Conservation (phyloP, 2,888 invertebrate genomes). For the Boloria selene region DNA sequence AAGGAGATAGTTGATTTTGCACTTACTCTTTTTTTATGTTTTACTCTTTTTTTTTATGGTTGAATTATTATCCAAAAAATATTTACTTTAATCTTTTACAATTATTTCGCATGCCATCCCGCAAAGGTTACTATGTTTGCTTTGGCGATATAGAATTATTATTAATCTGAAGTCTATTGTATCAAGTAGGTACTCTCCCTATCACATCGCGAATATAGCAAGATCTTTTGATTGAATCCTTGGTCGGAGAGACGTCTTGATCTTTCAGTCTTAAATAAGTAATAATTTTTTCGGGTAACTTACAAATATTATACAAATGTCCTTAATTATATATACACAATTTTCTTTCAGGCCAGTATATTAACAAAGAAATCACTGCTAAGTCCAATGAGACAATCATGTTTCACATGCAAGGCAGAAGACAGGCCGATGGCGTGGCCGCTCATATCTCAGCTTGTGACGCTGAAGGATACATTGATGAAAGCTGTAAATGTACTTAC, state of each 20-base stretch:
- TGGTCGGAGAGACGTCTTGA: no score
- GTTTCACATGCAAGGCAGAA: constrained; percentile 63
- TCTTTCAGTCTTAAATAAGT: no score
- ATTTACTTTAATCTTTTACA: not conserved
- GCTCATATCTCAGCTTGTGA: constrained; percentile 56
- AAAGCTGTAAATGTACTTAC: constrained; percentile 54
- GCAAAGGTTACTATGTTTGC: not conserved
- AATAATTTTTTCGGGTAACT: not conserved
- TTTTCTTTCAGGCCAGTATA: constrained; percentile 58
- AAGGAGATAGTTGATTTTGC: no score
- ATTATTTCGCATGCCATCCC: not conserved
- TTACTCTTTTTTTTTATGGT: no score
- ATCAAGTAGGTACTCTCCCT: no score
- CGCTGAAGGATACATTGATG: constrained; percentile 62
- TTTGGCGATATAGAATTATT: no score
- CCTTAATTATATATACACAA: not conserved
- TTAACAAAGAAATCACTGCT: constrained; percentile 58
- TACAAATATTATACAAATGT: not conserved
- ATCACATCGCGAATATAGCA: no score
- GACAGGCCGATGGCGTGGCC: constrained; percentile 67
- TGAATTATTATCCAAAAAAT: no score
- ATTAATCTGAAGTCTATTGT: no score
- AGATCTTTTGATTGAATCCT: no score
- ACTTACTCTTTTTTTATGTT: no score
- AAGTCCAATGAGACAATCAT: constrained; percentile 52